Evolutionary conservation across 2,113 vertebrate genomes (phyloP).

Genomic region (Notechis scutatus): DNA sequence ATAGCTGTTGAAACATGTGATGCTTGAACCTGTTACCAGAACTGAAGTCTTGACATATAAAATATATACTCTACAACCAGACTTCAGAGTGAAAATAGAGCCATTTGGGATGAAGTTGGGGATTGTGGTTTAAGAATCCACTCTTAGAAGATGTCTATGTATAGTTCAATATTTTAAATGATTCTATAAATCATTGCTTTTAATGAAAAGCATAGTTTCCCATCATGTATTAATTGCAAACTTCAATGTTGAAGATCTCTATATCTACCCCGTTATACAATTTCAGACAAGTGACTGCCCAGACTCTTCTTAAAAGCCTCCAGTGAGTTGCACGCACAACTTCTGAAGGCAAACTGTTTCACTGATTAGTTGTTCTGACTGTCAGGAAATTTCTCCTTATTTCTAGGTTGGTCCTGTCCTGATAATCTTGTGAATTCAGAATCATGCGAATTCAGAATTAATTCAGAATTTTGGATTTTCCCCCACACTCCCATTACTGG

Average conservation of each 20-base stretch:
- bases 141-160: neutral
- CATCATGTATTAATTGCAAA: neutral
- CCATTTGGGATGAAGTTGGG: neutral
- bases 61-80: neutral
- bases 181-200: neutral
- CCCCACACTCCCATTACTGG: neutral
- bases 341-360: too few species aligned
- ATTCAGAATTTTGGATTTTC: neutral
- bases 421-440: neutral
- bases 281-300: too few species aligned
- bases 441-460: neutral
- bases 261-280: too few species aligned
- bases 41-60: neutral
- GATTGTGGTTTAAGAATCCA: neutral
- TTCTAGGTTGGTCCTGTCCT: too few species aligned
- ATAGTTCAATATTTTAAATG: neutral
- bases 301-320: too few species aligned
- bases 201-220: neutral
- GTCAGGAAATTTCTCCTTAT: too few species aligned
- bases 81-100: neutral
- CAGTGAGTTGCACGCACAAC: too few species aligned
- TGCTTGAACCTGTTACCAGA: neutral
- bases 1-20: neutral
- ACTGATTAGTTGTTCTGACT: too few species aligned
- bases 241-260: too few species aligned